Evolutionary conservation across 2,113 vertebrate genomes (phyloP).

Genomic region (Antechinus flavipes): DNA sequence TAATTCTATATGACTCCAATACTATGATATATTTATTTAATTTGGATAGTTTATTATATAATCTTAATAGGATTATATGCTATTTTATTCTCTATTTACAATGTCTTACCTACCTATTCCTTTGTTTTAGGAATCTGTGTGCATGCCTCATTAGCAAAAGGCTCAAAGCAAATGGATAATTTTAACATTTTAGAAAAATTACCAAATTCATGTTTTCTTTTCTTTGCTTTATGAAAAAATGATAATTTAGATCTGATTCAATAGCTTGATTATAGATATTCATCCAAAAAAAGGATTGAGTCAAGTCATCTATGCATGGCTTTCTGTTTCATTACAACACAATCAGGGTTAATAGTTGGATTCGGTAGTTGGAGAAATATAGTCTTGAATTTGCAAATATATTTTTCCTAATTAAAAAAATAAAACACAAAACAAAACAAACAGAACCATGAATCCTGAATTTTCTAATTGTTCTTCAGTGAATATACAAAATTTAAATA

Average conservation of each 20-base stretch:
- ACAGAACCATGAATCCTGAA: neutral
- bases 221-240: neutral
- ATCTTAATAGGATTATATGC: neutral
- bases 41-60: neutral
- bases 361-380: neutral
- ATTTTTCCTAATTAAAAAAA: neutral
- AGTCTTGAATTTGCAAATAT: neutral
- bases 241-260: neutral
- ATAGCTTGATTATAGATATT: neutral
- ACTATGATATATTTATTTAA: neutral
- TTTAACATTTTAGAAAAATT: neutral
- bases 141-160: too few species aligned
- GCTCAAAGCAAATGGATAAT: neutral
- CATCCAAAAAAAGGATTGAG: neutral
- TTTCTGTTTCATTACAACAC: neutral
- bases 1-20: neutral
- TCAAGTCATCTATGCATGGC: neutral
- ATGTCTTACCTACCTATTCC: neutral
- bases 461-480: neutral
- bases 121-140: neutral
- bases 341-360: neutral
- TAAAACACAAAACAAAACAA: neutral
- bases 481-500: neutral
- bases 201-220: neutral
- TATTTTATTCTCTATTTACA: neutral